These are phyloP conservation scores for Catharus fuscescens DNA, from an alignment of 2,113 vertebrate species.

Conservation along the genomic window DNA sequence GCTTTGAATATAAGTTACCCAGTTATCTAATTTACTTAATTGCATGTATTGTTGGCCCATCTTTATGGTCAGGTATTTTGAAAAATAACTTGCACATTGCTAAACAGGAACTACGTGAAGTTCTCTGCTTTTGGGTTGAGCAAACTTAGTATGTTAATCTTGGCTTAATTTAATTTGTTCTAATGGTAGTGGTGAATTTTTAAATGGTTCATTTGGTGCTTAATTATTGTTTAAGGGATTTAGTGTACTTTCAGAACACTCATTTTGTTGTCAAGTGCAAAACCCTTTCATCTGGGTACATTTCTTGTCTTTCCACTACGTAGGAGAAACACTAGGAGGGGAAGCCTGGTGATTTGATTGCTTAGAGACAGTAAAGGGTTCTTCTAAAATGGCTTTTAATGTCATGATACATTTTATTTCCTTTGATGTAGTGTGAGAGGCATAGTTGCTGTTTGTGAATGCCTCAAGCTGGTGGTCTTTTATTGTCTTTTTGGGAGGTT, in stretches of 20 bases:
- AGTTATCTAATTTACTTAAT: slow-evolving; percentile 6
- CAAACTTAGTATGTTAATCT: slow-evolving; percentile 68
- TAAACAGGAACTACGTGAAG: slow-evolving; percentile 54
- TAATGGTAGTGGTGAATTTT: slow-evolving; percentile 63
- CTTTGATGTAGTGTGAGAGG: neutral
- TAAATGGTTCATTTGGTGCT: slow-evolving; percentile 76
- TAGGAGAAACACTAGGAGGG: neutral
- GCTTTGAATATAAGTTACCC: slow-evolving; percentile 16
- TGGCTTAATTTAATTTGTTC: slow-evolving; percentile 75
- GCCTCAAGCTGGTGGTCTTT: neutral
- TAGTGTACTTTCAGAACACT: slow-evolving; percentile 43
- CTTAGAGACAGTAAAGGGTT: slow-evolving; percentile 37
- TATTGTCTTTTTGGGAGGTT: neutral
- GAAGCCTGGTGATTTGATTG: neutral
- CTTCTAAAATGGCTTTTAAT: neutral
- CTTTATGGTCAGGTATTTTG: slow-evolving; percentile 23
- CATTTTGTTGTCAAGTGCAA: slow-evolving; percentile 43
- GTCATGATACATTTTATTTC: neutral
- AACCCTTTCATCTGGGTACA: slow-evolving; percentile 28
- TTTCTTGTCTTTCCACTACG: slow-evolving; percentile 4
- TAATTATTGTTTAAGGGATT: slow-evolving; percentile 74
- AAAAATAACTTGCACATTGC: slow-evolving; percentile 46
- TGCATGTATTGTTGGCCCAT: slow-evolving; percentile 9
- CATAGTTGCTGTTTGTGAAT: neutral
- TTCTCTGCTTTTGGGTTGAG: slow-evolving; percentile 66